phyloP scores from a whole-genome alignment of 30 jellyfish, hydroid and myxozoan species.

The Cassiopea andromeda region DNA sequence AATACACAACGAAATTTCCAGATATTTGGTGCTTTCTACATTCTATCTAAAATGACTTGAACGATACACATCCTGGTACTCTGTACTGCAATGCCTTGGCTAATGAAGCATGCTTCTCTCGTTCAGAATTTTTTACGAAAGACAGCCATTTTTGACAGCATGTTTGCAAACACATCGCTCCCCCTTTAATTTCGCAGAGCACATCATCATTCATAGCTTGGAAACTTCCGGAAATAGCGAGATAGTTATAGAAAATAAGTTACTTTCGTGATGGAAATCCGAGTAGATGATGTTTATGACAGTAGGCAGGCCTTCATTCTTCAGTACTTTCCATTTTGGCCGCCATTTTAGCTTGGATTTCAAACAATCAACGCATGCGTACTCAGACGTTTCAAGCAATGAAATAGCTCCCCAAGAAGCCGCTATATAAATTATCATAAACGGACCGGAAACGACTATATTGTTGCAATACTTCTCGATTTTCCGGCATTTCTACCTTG shows the following conservation, averaged over 20 bases:
- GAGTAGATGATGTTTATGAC: constrained; percentile 18
- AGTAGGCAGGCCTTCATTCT: constrained; percentile 13
- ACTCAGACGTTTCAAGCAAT: background rate
- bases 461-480: background rate
- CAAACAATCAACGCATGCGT: constrained; percentile 20
- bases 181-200: background rate
- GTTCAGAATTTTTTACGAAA: background rate
- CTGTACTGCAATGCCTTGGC: background rate
- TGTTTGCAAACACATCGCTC: background rate
- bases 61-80: background rate
- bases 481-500: background rate
- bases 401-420: constrained; percentile 9
- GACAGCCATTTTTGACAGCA: background rate
- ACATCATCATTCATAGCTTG: background rate
- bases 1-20: background rate
- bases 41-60: background rate
- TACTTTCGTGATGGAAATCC: constrained; percentile 4
- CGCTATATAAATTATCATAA: constrained; percentile 25
- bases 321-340: constrained; percentile 38
- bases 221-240: background rate
- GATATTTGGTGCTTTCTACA: background rate
- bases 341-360: constrained; percentile 66
- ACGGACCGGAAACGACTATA: background rate
- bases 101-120: background rate
- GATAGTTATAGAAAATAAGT: background rate